Conservation (phyloP, 1,140 invertebrate genomes). For the Drosophila watanabei region DNA sequence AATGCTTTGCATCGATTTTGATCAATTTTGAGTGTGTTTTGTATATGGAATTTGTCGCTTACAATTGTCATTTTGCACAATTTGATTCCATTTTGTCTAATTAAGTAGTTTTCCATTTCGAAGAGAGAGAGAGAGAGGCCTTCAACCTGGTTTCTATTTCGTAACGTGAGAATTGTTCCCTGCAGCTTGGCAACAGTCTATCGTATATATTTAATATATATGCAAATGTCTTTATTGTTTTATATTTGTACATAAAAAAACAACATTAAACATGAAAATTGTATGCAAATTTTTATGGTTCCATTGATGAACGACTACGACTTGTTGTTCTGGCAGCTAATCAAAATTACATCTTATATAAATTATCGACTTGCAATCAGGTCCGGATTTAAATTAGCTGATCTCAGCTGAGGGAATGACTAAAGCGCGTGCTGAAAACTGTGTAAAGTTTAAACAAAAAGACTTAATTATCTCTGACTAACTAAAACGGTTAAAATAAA, state of each 20-base stretch:
- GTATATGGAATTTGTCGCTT: conserved; percentile 62
- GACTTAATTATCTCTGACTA: conserved; percentile 15
- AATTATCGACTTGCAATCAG: conserved; percentile 45
- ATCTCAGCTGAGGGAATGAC: conserved; percentile 15
- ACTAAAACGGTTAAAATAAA: conserved; percentile 10
- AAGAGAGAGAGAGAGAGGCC: conserved; percentile 39
- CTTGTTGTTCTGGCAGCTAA: conserved; percentile 32
- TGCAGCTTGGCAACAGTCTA: conserved; percentile 37
- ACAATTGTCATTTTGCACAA: conserved; percentile 64
- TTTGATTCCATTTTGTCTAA: conserved; percentile 65
- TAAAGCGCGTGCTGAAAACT: conserved; percentile 43
- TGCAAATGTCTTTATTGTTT: conserved; percentile 77
- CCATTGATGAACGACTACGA: conserved; percentile 43
- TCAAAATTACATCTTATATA: conserved; percentile 51
- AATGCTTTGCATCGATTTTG: conserved; percentile 72
- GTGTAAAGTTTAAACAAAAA: neutral
- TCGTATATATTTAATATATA: conserved; percentile 21
- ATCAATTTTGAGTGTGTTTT: conserved; percentile 74
- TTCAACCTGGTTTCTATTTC: conserved; percentile 62
- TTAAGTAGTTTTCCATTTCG: conserved; percentile 77
- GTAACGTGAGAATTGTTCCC: conserved; percentile 65
- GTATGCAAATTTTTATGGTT: conserved; percentile 67
- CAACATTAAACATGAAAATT: conserved; percentile 42
- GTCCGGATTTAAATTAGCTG: conserved; percentile 61
- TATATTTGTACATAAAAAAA: conserved; percentile 42